Base-by-base conservation (phyloP, 2,797 vertebrate species). In the Siniperca scherzeri region DNA sequence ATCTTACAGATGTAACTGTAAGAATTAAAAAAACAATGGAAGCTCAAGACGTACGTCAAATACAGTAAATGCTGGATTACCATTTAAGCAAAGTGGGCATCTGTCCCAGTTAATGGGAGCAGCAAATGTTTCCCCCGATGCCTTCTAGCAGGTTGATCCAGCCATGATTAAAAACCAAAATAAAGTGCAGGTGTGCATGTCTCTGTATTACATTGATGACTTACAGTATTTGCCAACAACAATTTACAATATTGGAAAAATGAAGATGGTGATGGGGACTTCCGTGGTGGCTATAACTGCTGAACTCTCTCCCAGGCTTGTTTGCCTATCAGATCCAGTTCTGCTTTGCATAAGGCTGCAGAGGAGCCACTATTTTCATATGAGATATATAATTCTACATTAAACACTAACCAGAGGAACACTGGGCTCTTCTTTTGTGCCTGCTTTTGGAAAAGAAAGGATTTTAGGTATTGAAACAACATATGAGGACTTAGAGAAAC, bases 281-380 rank as follows among this genome's bases (percentile, higher is more conserved):
- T 4, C 2, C 3, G 11, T 5, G 6, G 40, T 27, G 7, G 30
- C 22, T 71, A 2, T 12, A 53, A 17, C 53, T 66, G 62, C 64
- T 52, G 61, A 40, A 8, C 21, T 27, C 55, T 25, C n/a, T 13
- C 12, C 9, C 5, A 36, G 22, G 60, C 53, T 17, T 5, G 25
- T 62, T 68, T 81, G 50, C 13, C 74, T 90, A 74, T 89, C 87
- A 81, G 46, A 71, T 14, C 1, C 11, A 25, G 38, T 1, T 25
- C 40, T 77, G 68, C 53, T 92, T 92, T 92, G 85, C 87, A 90
- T 86, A 3, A 4, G 1, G 75, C 67, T 75, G 61, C 69, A 73
- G n/a, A 13, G 14, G 21, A 74, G 42, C 48, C 42, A 0, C 11
- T 46, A 59, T 80, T 80, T 72, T 48, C 59, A 62, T 61, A 13